These are phyloP conservation scores for Montipora capitata DNA, from an alignment of 92 coral and sea anemone genomes.

Conservation along the genomic window DNA sequence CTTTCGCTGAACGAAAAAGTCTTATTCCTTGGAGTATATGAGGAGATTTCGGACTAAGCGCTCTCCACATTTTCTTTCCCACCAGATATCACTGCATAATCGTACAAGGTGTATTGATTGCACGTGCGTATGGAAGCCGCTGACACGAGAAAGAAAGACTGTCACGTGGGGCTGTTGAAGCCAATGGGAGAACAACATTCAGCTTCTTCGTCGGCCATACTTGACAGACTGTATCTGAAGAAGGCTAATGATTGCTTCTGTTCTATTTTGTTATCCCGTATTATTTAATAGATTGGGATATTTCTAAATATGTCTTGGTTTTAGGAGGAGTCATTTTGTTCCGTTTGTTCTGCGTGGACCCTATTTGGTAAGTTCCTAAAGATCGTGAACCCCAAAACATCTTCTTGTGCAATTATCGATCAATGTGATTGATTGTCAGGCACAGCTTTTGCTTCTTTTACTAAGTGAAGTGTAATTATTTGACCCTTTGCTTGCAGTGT, in stretches of 20 bases:
- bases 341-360: neutral
- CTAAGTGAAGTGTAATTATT: too few species aligned
- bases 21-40: slow-evolving; percentile 1
- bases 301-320: slow-evolving; percentile 17
- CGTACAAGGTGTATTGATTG: neutral
- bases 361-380: slow-evolving; percentile 2
- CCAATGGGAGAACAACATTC: slow-evolving; percentile 34
- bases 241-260: neutral
- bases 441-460: neutral
- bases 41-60: neutral
- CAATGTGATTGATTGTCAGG: neutral
- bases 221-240: neutral
- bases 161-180: slow-evolving; percentile 19
- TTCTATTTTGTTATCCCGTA: neutral
- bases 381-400: neutral
- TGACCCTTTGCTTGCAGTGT: too few species aligned
- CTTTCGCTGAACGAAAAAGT: neutral
- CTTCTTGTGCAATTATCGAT: neutral
- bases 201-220: slow-evolving; percentile 53
- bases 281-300: neutral
- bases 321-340: neutral
- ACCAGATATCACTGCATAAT: too few species aligned
- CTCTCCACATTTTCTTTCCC: neutral
- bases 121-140: slow-evolving; percentile 48
- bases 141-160: slow-evolving; percentile 29